These are phyloP conservation scores for Chionomys nivalis DNA, from an alignment of 2,113 vertebrate species.

Conservation along the genomic window DNA sequence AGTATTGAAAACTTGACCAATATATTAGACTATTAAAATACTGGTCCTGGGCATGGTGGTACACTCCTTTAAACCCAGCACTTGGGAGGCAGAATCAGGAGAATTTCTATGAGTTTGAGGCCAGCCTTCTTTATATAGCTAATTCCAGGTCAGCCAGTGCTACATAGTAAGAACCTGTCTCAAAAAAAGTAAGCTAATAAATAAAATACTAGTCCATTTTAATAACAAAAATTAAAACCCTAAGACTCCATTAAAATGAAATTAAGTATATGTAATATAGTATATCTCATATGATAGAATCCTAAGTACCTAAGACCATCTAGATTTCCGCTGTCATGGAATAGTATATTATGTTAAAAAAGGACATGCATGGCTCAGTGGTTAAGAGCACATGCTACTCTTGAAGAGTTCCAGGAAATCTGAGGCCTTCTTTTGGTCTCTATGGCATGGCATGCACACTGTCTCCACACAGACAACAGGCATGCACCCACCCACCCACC, in stretches of 20 bases:
- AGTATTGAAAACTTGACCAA: background rate
- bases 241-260: slow-evolving; percentile 22
- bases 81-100: background rate
- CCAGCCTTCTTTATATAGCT: background rate
- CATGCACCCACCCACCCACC: too few relatives aligned
- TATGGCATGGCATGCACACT: background rate
- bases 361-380: background rate
- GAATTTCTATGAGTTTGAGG: background rate
- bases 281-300: slow-evolving; percentile 15
- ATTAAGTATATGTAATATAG: background rate
- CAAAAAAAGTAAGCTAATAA: background rate
- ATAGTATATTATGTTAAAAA: background rate
- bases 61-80: background rate
- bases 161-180: background rate
- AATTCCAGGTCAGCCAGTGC: background rate
- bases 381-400: background rate
- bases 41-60: background rate
- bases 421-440: background rate
- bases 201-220: slow-evolving; percentile 12
- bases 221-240: slow-evolving; percentile 40
- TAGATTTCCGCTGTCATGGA: background rate
- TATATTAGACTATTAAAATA: background rate
- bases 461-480: background rate
- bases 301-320: background rate
- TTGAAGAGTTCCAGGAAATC: background rate